Percentiles rank a stretch among this genome's conserved stretches.
Conservation (phyloP, 1,140 invertebrate genomes). For the Pachyrhynchus sulphureomaculatus region DNA sequence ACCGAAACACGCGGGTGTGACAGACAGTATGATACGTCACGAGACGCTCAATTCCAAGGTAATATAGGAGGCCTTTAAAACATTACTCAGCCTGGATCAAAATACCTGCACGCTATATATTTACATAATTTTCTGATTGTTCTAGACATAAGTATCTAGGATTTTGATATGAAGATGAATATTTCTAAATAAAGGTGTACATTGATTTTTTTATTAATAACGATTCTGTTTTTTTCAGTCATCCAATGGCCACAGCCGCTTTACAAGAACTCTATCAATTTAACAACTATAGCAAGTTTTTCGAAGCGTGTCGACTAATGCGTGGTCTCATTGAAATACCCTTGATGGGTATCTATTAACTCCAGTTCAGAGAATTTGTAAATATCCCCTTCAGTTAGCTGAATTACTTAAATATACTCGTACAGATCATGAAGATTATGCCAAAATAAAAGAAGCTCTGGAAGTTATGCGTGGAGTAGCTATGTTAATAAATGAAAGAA, state of each 20-base stretch:
- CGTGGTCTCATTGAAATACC: constrained; percentile 83
- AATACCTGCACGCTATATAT: too few relatives aligned
- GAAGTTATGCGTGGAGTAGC: constrained; percentile 77
- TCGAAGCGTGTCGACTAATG: constrained; percentile 80
- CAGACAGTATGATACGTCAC: too few relatives aligned
- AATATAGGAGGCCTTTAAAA: too few relatives aligned
- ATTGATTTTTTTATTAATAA: too few relatives aligned
- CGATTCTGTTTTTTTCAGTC: constrained; percentile 58
- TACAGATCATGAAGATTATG: constrained; percentile 70
- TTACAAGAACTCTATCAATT: constrained; percentile 73
- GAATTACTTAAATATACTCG: constrained; percentile 81
- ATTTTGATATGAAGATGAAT: too few relatives aligned
- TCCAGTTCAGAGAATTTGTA: constrained; percentile 90
- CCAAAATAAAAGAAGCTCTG: constrained; percentile 67
- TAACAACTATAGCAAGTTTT: constrained; percentile 77
- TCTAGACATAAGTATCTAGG: too few relatives aligned
- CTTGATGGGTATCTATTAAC: constrained; percentile 86
- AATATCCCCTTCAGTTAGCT: constrained; percentile 86
- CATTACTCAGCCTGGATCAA: too few relatives aligned
- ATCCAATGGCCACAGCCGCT: constrained; percentile 75
- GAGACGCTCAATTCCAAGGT: too few relatives aligned
- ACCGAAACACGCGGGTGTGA: too few relatives aligned
- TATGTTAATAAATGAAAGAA: constrained; percentile 76
- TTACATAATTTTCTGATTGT: too few relatives aligned
- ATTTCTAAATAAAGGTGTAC: too few relatives aligned